These are phyloP conservation scores for Piprites chloris DNA, from an alignment of 2,113 vertebrate genomes.

Conservation along the genomic window DNA sequence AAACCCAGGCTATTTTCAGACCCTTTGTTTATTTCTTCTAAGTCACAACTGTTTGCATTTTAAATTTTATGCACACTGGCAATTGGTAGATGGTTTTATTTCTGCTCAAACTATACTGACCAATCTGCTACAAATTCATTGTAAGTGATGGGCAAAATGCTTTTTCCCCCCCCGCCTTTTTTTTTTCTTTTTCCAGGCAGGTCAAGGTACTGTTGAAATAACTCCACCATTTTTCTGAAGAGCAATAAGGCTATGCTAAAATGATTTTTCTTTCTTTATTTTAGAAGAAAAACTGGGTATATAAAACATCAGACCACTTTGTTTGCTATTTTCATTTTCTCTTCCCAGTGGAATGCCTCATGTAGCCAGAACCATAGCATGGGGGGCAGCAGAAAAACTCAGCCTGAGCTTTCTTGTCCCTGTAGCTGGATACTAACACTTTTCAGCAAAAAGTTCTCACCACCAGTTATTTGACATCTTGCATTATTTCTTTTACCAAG, in stretches of 20 bases:
- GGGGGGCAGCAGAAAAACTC: background rate
- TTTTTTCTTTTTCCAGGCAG: background rate
- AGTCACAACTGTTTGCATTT: background rate
- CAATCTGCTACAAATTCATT: background rate
- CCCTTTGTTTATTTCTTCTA: background rate
- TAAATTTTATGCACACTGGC: background rate
- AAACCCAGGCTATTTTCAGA: background rate
- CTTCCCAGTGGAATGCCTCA: background rate
- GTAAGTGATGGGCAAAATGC: background rate
- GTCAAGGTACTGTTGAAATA: background rate
- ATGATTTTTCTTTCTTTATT: background rate
- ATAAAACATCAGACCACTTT: background rate
- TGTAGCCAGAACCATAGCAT: background rate
- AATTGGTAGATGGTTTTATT: background rate
- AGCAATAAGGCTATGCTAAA: background rate
- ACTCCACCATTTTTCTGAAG: background rate
- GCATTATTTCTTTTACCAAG: background rate
- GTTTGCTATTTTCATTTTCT: background rate
- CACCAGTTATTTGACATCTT: background rate
- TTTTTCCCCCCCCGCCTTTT: accelerated
- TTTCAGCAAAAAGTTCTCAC: background rate
- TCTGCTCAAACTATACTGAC: background rate
- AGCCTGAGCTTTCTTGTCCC: background rate
- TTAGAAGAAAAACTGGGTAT: background rate
- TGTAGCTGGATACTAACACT: background rate